phyloP scores from a whole-genome alignment of 2,113 vertebrate genomes.

The Atrichornis clamosus region DNA sequence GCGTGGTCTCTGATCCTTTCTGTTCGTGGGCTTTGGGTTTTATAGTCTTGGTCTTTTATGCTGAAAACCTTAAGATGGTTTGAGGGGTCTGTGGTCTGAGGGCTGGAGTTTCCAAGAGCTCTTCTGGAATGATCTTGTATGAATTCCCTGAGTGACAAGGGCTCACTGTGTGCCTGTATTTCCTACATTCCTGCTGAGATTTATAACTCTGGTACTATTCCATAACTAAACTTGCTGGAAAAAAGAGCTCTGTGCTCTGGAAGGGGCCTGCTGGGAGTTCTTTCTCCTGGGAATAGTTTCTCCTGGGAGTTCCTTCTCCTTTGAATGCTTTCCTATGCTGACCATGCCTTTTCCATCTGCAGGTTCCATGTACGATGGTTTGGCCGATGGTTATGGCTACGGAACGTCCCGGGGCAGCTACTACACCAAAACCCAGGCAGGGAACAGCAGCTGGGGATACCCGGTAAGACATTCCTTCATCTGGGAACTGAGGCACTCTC shows the following conservation, averaged over 20 bases:
- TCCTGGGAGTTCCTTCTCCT: not conserved
- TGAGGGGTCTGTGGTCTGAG: not conserved
- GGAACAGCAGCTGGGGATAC: conserved; percentile 72
- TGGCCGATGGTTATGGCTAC: conserved; percentile 73
- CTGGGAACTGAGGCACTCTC: not conserved
- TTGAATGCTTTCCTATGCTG: not conserved
- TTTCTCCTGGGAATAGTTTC: not conserved
- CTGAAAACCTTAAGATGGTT: not conserved
- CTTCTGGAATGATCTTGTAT: not conserved
- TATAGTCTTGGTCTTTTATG: not conserved
- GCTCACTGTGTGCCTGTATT: not conserved
- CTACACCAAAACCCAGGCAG: conserved; percentile 74
- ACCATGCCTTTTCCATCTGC: conserved; percentile 5
- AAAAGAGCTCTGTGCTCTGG: not conserved
- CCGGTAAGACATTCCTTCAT: conserved; percentile 68
- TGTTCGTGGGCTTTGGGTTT: not conserved
- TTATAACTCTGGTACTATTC: not conserved
- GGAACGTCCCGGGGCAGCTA: conserved; percentile 74
- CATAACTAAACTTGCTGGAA: not conserved
- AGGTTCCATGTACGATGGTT: conserved; percentile 76
- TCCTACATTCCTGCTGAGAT: not conserved
- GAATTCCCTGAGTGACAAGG: not conserved
- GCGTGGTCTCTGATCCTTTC: accelerated
- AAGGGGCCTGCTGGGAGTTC: not conserved
- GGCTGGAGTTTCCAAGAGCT: not conserved